Conservation (phyloP, 2,797 vertebrate genomes). For the Oryzias sinensis region DNA sequence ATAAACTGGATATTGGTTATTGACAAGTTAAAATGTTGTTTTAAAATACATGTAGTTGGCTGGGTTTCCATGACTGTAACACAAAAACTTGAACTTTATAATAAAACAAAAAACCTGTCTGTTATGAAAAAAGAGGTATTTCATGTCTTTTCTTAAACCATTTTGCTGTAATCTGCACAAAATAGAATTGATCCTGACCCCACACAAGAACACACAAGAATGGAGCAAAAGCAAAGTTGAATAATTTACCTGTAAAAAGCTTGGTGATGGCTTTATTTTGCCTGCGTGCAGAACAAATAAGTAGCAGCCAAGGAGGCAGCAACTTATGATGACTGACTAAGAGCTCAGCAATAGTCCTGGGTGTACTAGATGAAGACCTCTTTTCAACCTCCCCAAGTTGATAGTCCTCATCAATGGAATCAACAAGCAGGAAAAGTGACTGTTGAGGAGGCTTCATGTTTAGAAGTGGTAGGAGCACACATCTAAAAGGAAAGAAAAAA, state of each 20-base stretch:
- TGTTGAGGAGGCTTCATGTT: constrained; percentile 88
- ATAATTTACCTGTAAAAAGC: constrained; percentile 87
- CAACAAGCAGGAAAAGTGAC: constrained; percentile 89
- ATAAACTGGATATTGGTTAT: too few relatives aligned
- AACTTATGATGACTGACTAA: constrained; percentile 93
- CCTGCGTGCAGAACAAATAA: constrained; percentile 91
- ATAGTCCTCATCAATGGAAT: constrained; percentile 94
- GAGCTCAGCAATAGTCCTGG: constrained; percentile 92
- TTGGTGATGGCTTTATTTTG: constrained; percentile 97
- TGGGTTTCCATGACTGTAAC: too few relatives aligned
- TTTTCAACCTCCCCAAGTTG: constrained; percentile 84
- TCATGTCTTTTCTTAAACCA: too few relatives aligned
- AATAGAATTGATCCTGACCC: too few relatives aligned
- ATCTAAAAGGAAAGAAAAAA: constrained; percentile 70
- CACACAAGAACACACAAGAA: too few relatives aligned
- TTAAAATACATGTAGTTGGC: too few relatives aligned
- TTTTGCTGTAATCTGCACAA: too few relatives aligned
- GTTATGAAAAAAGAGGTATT: too few relatives aligned
- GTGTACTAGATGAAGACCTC: constrained; percentile 75
- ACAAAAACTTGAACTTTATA: too few relatives aligned
- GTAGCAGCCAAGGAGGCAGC: constrained; percentile 95
- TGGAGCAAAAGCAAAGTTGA: not conserved
- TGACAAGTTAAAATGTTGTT: too few relatives aligned
- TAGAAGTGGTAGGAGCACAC: constrained; percentile 90
- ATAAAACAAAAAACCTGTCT: too few relatives aligned